Evolutionary conservation across 2,113 vertebrate species (phyloP), one percentile per base, ranked within the genome.

Genomic region (Australoheros scitulus): DNA sequence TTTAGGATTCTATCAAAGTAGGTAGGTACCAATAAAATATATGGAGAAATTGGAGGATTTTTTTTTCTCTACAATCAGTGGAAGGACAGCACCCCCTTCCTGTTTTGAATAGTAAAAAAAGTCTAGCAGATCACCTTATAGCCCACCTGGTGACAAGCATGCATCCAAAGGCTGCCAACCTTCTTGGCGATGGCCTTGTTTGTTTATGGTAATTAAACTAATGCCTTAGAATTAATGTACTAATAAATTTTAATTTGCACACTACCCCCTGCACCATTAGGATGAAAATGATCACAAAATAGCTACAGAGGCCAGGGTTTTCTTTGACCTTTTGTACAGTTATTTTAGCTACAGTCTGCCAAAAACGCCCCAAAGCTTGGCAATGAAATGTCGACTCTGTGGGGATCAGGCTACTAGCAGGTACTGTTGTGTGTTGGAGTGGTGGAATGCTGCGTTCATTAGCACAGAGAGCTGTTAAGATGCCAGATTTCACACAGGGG

Each of bases 121-220:
- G 3, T 68, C 15, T 15, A 47, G 38, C 63, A 68, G 38, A 68
- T 70, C 64, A 50, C 64, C 41, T 29, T 29, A 50, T 70, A 70
- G 29, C 3, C 17, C 50, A 70, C 24, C 24, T 17, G 17, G 41
- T 50, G 2, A 70, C 41, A 70, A 0, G 24, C 43, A 70, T 29
- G 2, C 43, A 70, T 29, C 43, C 43, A 38, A 68, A 79, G 32
- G 76, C 61, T 86, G 70, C 77, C 38, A 81, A 32, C 47, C 26
- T 43, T 70, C 60, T 75, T 82, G 65, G 75, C 6, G 2, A 59
- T 20, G 32, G 18, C 38, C 41, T 77, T 61, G 57, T 61, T 77
- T 77, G 36, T 87, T 85, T 80, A 64, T 84, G 60, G 18, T 59
- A 68, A 87, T 78, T 77, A 81, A 34, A 43, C 2, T 58, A 85